Evolutionary conservation across 30 jellyfish, hydroid and myxozoan genomes (phyloP).

Genomic region (Mastigias papua): DNA sequence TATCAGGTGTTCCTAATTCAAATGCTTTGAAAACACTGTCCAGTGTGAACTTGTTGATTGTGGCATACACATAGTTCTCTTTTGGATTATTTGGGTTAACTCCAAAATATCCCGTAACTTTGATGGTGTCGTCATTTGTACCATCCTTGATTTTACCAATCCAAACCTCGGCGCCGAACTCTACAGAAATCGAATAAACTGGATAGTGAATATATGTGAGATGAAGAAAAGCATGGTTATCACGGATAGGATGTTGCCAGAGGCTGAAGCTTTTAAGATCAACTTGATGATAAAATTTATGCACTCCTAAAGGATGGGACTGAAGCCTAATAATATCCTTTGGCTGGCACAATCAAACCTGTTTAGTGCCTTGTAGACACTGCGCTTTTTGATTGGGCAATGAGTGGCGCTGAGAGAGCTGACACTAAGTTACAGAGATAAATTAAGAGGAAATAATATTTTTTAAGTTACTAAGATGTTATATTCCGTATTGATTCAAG

Average conservation of each 20-base stretch:
- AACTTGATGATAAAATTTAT: background rate
- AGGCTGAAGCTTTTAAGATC: background rate
- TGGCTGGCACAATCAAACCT: no score
- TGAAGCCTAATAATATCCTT: no score
- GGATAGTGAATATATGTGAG: background rate
- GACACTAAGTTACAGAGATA: no score
- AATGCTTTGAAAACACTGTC: slow-evolving; percentile 51
- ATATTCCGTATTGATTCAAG: no score
- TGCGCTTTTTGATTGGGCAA: no score
- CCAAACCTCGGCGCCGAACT: slow-evolving; percentile 84
- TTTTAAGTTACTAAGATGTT: no score
- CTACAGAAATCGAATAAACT: slow-evolving; percentile 3
- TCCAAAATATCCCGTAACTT: slow-evolving; percentile 75
- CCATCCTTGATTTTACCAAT: slow-evolving; percentile 67
- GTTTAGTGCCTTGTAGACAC: no score
- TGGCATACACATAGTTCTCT: slow-evolving; percentile 68
- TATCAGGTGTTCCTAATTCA: slow-evolving; percentile 42
- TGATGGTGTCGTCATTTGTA: slow-evolving; percentile 50
- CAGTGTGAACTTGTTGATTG: slow-evolving; percentile 52
- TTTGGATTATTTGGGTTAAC: slow-evolving; percentile 50
- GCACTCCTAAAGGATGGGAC: background rate
- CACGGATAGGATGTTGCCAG: background rate
- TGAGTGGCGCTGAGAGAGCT: no score
- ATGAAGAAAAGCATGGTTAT: background rate
- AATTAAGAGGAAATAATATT: no score